These are phyloP conservation scores for Anolis apletophallus DNA, from an alignment of 2,797 vertebrate species.

Conservation along the genomic window DNA sequence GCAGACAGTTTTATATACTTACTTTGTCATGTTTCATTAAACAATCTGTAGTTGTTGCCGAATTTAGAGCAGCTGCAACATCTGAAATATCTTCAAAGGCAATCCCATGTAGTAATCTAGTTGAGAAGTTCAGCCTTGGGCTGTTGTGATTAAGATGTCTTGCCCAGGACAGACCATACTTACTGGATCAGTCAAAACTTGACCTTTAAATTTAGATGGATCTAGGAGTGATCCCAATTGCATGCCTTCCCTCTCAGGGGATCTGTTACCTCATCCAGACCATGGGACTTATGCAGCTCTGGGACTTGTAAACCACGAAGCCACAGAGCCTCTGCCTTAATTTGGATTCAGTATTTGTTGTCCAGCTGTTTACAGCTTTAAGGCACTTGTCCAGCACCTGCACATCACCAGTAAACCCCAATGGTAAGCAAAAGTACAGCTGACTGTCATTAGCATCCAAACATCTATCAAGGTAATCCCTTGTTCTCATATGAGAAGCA, in stretches of 20 bases:
- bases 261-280: neutral
- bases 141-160: neutral
- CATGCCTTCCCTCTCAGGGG: neutral
- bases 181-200: neutral
- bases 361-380: neutral
- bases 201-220: neutral
- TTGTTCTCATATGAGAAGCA: no score
- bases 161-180: neutral
- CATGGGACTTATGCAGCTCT: neutral
- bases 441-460: no score
- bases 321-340: neutral
- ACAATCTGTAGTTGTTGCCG: no score
- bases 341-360: neutral
- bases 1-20: no score
- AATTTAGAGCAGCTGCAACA: neutral
- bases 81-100: neutral
- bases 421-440: no score
- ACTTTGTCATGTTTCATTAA: no score
- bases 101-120: neutral
- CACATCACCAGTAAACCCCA: no score
- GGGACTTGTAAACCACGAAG: neutral
- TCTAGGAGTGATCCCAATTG: neutral
- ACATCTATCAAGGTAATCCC: no score
- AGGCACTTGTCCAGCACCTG: no score
- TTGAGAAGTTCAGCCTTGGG: neutral